Percentiles rank a stretch among this genome's conserved stretches.
phyloP scores from a whole-genome alignment of 2,113 vertebrate genomes.

The Microcebus griseorufus region DNA sequence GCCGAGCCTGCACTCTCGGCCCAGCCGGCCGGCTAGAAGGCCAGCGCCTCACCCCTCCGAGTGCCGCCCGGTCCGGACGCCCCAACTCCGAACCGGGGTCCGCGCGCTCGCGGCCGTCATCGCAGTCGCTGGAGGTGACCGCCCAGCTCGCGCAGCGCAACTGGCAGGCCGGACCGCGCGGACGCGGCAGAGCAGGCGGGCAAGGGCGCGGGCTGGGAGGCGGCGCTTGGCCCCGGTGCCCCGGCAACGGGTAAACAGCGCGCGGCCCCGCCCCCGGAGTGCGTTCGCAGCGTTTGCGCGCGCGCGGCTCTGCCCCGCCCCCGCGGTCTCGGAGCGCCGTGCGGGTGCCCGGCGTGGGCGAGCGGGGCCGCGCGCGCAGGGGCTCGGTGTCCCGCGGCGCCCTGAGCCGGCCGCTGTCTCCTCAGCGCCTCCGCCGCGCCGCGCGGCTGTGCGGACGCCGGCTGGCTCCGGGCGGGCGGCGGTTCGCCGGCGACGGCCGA shows the following conservation, averaged over 20 bases:
- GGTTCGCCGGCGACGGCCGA: not conserved
- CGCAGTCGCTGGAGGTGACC: too few species aligned
- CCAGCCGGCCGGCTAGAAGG: not conserved
- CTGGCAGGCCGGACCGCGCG: too few species aligned
- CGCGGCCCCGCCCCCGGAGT: not conserved
- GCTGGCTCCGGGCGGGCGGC: not conserved
- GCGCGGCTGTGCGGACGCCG: not conserved
- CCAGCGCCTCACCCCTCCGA: accelerated
- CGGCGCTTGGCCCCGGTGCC: not conserved
- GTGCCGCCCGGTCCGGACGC: not conserved
- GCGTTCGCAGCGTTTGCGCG: not conserved
- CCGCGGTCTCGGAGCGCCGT: not conserved
- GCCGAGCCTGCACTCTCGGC: accelerated
- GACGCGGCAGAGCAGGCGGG: too few species aligned
- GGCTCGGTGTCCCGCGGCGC: not conserved
- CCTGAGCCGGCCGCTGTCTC: not conserved
- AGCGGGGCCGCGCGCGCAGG: not conserved
- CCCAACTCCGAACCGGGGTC: not conserved
- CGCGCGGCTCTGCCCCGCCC: not conserved
- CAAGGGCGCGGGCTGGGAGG: too few species aligned
- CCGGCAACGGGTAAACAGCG: slow-evolving; percentile 44
- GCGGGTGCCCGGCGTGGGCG: not conserved
- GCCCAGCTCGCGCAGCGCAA: not conserved
- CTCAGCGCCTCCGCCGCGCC: not conserved
- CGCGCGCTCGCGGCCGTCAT: too few species aligned